A percentile compares a stretch with the other conserved stretches of the same genome.
phyloP scores from a whole-genome alignment of 1,140 invertebrate genomes.

The Trichonephila clavipes region DNA sequence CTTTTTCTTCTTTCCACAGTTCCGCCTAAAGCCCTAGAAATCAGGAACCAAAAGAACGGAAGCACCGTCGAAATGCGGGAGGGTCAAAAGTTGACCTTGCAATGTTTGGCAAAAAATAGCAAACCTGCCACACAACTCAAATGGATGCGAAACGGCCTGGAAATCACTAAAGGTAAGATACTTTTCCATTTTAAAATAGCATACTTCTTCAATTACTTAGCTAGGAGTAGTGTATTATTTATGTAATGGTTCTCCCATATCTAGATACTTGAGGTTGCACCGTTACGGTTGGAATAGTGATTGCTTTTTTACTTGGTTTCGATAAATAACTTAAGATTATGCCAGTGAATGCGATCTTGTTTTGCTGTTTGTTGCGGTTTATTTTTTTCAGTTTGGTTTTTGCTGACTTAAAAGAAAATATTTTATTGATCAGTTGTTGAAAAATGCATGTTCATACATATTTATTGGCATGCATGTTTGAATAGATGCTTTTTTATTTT shows the following conservation, averaged over 20 bases:
- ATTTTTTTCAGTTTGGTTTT: not conserved
- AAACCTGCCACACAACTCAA: conserved; percentile 92
- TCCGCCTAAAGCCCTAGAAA: conserved; percentile 91
- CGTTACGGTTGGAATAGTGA: not conserved
- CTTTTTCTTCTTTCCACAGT: conserved; percentile 81
- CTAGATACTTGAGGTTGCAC: not conserved
- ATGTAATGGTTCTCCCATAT: not conserved
- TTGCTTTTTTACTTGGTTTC: not conserved
- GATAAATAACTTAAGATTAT: conserved; percentile 5
- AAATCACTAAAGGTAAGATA: conserved; percentile 77
- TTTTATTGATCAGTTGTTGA: not conserved
- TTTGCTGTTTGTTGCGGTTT: not conserved
- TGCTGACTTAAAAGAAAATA: not conserved
- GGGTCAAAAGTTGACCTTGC: conserved; percentile 88
- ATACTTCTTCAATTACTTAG: not conserved
- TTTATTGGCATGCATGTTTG: conserved; percentile 10
- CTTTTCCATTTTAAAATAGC: conserved; percentile 7
- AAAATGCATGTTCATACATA: conserved; percentile 28
- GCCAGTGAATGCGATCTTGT: not conserved
- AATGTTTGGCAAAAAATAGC: conserved; percentile 90
- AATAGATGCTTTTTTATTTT: not conserved
- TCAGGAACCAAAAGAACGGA: conserved; percentile 88
- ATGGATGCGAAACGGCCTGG: conserved; percentile 88
- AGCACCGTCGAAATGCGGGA: conserved; percentile 90
- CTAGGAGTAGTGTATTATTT: not conserved